These are phyloP conservation scores for Florisuga fusca DNA, from an alignment of 2,797 vertebrate genomes.

Conservation along the genomic window DNA sequence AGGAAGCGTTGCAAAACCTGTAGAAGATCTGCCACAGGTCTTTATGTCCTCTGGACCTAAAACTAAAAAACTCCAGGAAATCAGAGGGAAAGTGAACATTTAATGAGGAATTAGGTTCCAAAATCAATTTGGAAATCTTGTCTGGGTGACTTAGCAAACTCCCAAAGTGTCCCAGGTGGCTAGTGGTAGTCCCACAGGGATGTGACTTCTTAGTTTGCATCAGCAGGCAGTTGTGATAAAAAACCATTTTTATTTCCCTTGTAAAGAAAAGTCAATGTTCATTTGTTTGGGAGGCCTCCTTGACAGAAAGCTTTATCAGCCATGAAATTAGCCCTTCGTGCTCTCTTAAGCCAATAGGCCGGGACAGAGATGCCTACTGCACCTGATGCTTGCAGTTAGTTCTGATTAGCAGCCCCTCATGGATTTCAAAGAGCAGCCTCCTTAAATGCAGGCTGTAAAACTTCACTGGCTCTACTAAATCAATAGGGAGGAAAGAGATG, in stretches of 20 bases:
- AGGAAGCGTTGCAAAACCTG: neutral
- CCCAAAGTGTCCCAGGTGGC: neutral
- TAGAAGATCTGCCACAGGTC: neutral
- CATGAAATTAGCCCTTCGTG: slow-evolving; percentile 80
- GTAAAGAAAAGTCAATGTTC: slow-evolving; percentile 71
- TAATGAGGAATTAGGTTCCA: neutral
- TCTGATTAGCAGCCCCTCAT: slow-evolving; percentile 42
- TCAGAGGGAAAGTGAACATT: neutral
- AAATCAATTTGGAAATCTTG: neutral
- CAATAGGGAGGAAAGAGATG: neutral
- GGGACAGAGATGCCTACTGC: neutral
- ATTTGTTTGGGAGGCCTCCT: slow-evolving; percentile 72
- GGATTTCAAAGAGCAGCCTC: slow-evolving; percentile 26
- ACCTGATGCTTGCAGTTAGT: slow-evolving; percentile 26
- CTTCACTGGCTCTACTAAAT: slow-evolving; percentile 51
- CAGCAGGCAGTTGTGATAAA: slow-evolving; percentile 17
- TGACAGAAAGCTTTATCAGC: slow-evolving; percentile 77
- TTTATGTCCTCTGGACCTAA: neutral
- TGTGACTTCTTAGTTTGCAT: neutral
- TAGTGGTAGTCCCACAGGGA: neutral
- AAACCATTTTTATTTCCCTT: slow-evolving; percentile 36
- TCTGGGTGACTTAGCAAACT: neutral
- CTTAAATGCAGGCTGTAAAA: slow-evolving; percentile 34
- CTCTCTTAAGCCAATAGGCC: slow-evolving; percentile 59
- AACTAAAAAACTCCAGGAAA: neutral